Evolutionary conservation across 2,888 invertebrate species (phyloP), one percentile per base, ranked within the genome.

Genomic region (Tridacna gigas): DNA sequence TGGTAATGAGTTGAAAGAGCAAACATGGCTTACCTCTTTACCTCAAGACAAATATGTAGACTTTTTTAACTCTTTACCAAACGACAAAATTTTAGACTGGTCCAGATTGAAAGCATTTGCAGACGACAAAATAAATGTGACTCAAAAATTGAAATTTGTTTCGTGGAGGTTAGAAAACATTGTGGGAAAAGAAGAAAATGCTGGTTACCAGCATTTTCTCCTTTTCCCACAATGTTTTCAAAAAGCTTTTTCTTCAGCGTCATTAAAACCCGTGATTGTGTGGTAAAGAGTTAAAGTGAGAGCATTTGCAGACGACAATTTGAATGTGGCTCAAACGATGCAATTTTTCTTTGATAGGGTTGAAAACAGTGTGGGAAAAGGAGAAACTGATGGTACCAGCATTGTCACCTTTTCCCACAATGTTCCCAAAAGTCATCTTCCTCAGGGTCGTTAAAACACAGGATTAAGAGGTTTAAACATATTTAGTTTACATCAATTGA

Each of bases 321-420:
- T 51, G 51, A 51, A 51, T 13, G 15, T 51, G 11, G 51, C 51
- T 13, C 51, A 51, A 51, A 51, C 11, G 12, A 15, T 51, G 51
- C 51, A 51, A 51, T 51, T 51, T 51, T 15, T 51, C 51, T 15
- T 51, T 51, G 11, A n/a, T n/a, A n/a, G n/a, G 12, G 11, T 51
- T 51, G 22, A 63, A 63, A 63, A n/a, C 63, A 63, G 12, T n/a
- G 63, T 15, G 63, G n/a, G 13, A 63, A 63, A 63, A 63, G 12
- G 18, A 63, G 63, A 63, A 63, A 63, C n/a, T 63, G 63, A 12
- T 63, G 13, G n/a, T 13, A 51, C 51, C 11, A 51, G 51, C 51
- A 51, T 13, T 51, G 15, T 51, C 51, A 13, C 51, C 51, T 51
- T 51, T 51, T 51, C 12, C 51, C 51, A 51, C 15, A 51, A 51